Base-by-base conservation (phyloP, 30 jellyfish, hydroid and myxozoan genomes). In the Aurelia aurita region DNA sequence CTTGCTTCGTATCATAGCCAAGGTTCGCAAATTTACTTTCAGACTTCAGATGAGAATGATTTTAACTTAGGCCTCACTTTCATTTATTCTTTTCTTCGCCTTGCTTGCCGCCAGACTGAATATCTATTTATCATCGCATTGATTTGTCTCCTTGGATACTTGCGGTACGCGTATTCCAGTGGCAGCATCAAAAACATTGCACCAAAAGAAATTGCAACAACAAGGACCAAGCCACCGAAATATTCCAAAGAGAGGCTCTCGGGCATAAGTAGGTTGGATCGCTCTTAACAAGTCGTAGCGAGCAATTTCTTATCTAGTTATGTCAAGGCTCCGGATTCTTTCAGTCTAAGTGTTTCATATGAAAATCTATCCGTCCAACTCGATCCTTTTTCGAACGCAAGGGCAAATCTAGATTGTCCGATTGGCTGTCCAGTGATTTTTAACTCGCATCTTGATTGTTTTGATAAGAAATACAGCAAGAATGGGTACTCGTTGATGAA, bases 401-500 rank as follows among this genome's bases (percentile, higher is more conserved):
- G 26, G 2, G 96, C 97, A 27, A 89, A 93, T 32, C 96, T 85
- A 9, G 96, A 54, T 88, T 87, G 96, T 1, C 95, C 97, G 20
- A 78, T 74, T 10, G 98, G 90, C 29, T 84, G 77, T 23, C 90
- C 93, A 19, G 83, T 79, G 39, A 93, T 57, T 27, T 82, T 45
- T 45, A 93, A 26, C n/a, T 58, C 53, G 58, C 98, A 93, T 29
- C 67, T 80, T 1, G 94, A 57, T 21, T 89, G 90, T n/a, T 88
- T 67, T 75, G 96, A 73, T 15, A 93, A 62, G 80, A 65, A 79
- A 85, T 82, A 84, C 3, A 61, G 83, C 66, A 93, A 72, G 58
- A 93, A 93, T 73, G 98, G 96, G 66, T 87, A 93, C 47, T 93
- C 98, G 85, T 93, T 89, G 47, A 93, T 82, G 88, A 89, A 93